phyloP scores from a whole-genome alignment of 2,888 invertebrate genomes.

The Amaurobius ferox region DNA sequence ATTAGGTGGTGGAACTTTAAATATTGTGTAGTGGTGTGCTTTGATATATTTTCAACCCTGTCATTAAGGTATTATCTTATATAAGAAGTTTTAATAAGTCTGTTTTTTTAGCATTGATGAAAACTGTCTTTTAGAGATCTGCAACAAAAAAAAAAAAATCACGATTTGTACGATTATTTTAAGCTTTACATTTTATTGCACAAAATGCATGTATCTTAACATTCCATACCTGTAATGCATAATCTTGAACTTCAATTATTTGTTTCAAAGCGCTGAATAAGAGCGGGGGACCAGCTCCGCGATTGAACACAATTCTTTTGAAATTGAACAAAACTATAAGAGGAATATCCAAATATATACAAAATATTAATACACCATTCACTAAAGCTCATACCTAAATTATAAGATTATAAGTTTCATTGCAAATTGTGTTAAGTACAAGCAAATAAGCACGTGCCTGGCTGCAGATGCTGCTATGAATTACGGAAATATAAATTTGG shows the following conservation, averaged over 20 bases:
- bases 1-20: too few species aligned
- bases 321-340: conserved; percentile 17
- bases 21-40: too few species aligned
- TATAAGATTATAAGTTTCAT: too few species aligned
- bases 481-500: too few species aligned
- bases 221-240: neutral
- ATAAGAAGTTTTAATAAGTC: too few species aligned
- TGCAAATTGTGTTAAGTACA: neutral
- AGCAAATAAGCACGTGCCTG: too few species aligned
- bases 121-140: too few species aligned
- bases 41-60: too few species aligned
- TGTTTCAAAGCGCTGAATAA: neutral
- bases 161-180: conserved; percentile 17
- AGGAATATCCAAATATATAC: conserved; percentile 53
- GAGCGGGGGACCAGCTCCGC: conserved; percentile 52
- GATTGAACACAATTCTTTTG: conserved; percentile 33
- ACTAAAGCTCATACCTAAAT: neutral
- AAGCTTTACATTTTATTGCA: conserved; percentile 35
- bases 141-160: neutral
- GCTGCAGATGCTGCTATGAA: too few species aligned
- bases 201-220: neutral
- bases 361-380: conserved; percentile 44
- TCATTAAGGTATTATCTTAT: too few species aligned
- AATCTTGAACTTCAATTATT: neutral
- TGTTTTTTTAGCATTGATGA: too few species aligned